Percentiles rank a stretch among this genome's conserved stretches.
phyloP scores from a whole-genome alignment of 2,797 vertebrate species.

The Helostoma temminkii region DNA sequence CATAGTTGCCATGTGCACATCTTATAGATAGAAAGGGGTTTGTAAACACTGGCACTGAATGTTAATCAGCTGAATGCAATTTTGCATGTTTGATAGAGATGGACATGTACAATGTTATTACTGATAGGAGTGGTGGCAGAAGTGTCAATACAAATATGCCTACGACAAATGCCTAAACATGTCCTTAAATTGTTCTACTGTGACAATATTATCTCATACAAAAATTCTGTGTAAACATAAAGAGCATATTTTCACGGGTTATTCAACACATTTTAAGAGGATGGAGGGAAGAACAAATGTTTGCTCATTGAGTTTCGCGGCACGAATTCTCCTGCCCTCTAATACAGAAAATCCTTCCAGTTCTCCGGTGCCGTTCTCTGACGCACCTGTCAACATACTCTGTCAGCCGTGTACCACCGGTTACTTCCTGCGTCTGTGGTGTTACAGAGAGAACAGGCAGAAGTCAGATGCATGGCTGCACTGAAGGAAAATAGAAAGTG shows the following conservation, averaged over 20 bases:
- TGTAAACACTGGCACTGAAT: not conserved
- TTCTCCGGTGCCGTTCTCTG: conserved; percentile 40
- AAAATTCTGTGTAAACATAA: not conserved
- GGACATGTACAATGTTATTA: not conserved
- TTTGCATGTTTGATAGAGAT: no score
- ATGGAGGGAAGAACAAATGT: conserved; percentile 23
- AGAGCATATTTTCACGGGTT: conserved; percentile 1
- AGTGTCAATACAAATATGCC: not conserved
- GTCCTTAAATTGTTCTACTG: not conserved
- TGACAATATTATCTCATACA: not conserved
- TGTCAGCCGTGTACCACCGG: conserved; percentile 12
- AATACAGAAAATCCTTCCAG: conserved; percentile 42
- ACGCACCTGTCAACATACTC: conserved; percentile 41
- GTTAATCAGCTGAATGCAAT: no score
- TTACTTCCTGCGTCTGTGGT: not conserved
- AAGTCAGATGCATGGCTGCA: conserved; percentile 21
- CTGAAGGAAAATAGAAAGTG: conserved; percentile 8
- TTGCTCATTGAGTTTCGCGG: conserved; percentile 48
- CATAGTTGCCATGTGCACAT: not conserved
- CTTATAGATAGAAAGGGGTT: not conserved
- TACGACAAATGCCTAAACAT: not conserved
- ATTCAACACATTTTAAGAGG: not conserved
- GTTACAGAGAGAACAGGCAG: conserved; percentile 9
- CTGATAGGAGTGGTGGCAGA: not conserved
- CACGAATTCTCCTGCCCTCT: conserved; percentile 38